Conservation (phyloP, 2,888 invertebrate genomes). For the Sisyra terminalis region DNA sequence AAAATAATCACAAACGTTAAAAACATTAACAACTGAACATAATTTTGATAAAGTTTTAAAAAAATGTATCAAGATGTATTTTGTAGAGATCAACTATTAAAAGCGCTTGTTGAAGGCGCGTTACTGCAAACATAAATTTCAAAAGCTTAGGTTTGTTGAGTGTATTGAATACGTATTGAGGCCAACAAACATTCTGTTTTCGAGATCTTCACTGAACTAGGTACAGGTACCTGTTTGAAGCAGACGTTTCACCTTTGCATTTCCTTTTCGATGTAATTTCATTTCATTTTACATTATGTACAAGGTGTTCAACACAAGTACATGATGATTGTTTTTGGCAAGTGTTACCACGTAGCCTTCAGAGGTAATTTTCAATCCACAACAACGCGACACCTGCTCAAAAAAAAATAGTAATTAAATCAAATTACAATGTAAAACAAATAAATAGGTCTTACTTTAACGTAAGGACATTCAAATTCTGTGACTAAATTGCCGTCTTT, state of each 20-base stretch:
- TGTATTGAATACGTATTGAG: constrained; percentile 1
- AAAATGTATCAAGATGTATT: not conserved
- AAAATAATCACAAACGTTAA: constrained; percentile 1
- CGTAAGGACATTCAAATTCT: constrained; percentile 94
- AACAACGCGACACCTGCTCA: constrained; percentile 96
- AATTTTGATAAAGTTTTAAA: no score
- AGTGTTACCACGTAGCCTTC: constrained; percentile 92
- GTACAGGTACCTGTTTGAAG: not conserved
- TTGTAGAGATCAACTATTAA: no score
- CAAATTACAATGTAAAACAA: no score
- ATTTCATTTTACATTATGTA: constrained; percentile 67
- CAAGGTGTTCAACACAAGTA: constrained; percentile 86
- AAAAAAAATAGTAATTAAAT: no score
- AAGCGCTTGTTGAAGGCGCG: no score
- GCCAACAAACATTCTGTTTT: constrained; percentile 1
- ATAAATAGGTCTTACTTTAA: constrained; percentile 77
- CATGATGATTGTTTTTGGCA: constrained; percentile 98
- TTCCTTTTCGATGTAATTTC: not conserved
- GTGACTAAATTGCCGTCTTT: constrained; percentile 73
- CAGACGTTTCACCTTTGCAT: no score
- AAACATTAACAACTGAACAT: not conserved
- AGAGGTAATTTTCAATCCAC: constrained; percentile 91
- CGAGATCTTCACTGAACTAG: constrained; percentile 11
- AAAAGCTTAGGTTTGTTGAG: not conserved
- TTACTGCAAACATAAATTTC: constrained; percentile 2